phyloP scores from a whole-genome alignment of 2,888 invertebrate genomes.

The Anthrax anthrax region DNA sequence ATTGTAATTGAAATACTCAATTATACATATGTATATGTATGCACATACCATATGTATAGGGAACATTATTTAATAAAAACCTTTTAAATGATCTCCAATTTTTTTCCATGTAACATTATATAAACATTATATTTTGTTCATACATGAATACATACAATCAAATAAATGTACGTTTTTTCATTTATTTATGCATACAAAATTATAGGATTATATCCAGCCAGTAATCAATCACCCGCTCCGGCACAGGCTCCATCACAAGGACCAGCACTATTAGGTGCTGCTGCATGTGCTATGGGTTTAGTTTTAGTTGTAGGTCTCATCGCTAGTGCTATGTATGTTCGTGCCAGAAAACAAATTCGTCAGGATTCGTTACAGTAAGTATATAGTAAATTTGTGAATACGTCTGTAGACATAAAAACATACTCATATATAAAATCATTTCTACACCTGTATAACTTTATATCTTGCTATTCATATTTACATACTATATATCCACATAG shows the following conservation, averaged over 20 bases:
- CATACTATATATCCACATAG: no score
- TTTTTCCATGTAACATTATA: no score
- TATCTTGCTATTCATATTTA: no score
- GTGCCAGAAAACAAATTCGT: conserved; percentile 32
- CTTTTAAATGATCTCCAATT: no score
- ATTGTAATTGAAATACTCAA: neutral
- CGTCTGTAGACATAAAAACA: no score
- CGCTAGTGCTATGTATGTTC: conserved; percentile 34
- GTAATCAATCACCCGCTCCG: conserved; percentile 39
- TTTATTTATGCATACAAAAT: neutral
- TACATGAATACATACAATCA: no score
- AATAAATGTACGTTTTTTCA: neutral
- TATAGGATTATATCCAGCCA: conserved; percentile 34
- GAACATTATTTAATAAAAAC: no score
- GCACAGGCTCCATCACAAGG: conserved; percentile 49
- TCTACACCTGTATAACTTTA: no score
- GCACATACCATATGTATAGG: no score
- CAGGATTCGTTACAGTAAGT: conserved; percentile 34
- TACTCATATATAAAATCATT: no score
- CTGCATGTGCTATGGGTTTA: conserved; percentile 59
- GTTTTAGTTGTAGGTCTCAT: conserved; percentile 29
- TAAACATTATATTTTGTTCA: no score
- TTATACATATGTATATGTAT: no score
- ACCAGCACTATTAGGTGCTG: conserved; percentile 62
- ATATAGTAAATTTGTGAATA: conserved; percentile 2